Evolutionary conservation across 2,888 invertebrate species (phyloP), one percentile per base, ranked within the genome.

Genomic region (Tipula helvola): DNA sequence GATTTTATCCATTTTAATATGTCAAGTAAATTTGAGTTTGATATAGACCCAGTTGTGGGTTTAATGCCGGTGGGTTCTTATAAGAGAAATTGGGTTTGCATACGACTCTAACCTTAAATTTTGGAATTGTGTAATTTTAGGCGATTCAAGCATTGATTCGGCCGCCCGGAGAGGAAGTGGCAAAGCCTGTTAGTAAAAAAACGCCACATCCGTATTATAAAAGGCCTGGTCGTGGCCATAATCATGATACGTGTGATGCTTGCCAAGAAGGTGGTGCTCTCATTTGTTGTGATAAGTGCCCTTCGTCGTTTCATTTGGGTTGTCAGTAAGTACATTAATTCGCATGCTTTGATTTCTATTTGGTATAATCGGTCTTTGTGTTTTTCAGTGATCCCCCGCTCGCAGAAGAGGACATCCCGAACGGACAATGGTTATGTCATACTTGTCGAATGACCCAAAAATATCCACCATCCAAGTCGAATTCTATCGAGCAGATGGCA

Each of bases 251-350:
- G 88, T 99, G 99, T 90, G 98, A 98, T 92, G 96, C 97, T 87
- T 99, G 99, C 91, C 94, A 95, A 87, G 98, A 98, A 92, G 98
- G 98, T 44, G 98, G 99, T 2, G 97, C 98, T 91, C 92, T 99
- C 52, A 95, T 99, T 87, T 98, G 98, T 91, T 99, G 99, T 91
- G 98, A 99, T 91, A 95, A 96, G 88, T 99, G 99, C 89, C 98
- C 98, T 0, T 97, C 97, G 42, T 97, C 98, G 88, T 99, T 99
- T 92, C 99, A 99, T 92, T 93, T 98, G 87, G 95, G 96, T 89
- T 99, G 99, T 94, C 97, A 98, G 98, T 98, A 92, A 95, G 94
- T 71, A 93, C 85, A 42, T 87, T 47, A 47, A 39, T 88, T 91
- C 91, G 0, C 90, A 98, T 8, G 8, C 3, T 12, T 13, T 41